Percentiles rank a stretch among this genome's conserved stretches.
These are phyloP conservation scores for Allacma fusca DNA, from an alignment of 2,888 invertebrate genomes.

Conservation along the genomic window DNA sequence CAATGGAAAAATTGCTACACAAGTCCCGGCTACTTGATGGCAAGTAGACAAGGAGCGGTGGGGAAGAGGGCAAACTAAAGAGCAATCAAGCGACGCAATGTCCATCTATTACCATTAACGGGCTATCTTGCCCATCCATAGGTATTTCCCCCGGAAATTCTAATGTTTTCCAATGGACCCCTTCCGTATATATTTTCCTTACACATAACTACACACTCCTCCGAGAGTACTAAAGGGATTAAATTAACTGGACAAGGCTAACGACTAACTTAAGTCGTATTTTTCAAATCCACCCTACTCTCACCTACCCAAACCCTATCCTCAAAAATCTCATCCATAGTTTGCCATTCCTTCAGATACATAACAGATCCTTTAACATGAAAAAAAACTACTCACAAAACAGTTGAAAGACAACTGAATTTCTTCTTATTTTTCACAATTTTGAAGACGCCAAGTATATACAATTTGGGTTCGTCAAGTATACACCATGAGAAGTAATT, in stretches of 20 bases:
- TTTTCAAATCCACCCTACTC: neutral
- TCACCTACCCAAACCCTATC: neutral
- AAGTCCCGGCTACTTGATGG: neutral
- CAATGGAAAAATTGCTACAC: no score
- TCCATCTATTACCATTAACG: conserved; percentile 38
- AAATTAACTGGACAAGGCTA: conserved; percentile 1
- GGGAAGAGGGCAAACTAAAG: conserved; percentile 4
- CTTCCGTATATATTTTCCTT: neutral
- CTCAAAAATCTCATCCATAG: no score
- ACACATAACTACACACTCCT: neutral
- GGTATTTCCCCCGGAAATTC: conserved; percentile 4
- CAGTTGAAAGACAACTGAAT: no score
- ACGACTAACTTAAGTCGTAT: conserved; percentile 8
- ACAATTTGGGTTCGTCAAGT: no score
- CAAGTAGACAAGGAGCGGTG: neutral
- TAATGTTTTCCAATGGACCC: neutral
- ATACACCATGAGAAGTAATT: no score
- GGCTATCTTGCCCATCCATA: conserved; percentile 6
- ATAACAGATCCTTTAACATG: no score
- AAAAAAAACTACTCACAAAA: no score
- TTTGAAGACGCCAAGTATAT: no score
- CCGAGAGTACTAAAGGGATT: conserved; percentile 5
- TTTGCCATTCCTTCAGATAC: no score
- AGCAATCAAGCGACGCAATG: conserved; percentile 26
- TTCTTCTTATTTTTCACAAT: no score